phyloP scores from a whole-genome alignment of 2,113 vertebrate species.

The Scatophagus argus region DNA sequence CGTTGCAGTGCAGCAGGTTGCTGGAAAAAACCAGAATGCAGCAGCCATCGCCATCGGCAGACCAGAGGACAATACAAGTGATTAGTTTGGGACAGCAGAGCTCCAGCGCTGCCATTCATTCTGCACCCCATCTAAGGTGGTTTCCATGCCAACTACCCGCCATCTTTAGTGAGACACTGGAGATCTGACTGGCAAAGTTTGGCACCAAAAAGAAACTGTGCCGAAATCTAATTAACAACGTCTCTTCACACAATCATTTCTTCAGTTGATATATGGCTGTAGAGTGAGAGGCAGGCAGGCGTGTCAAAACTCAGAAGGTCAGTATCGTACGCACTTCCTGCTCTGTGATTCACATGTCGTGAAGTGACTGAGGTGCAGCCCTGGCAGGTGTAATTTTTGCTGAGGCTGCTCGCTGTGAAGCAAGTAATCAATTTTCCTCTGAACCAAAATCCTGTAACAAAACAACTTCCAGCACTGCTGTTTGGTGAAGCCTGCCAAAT shows the following conservation, averaged over 20 bases:
- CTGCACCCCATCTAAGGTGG: conserved; percentile 31
- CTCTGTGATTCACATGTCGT: conserved; percentile 55
- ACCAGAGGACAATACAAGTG: conserved; percentile 68
- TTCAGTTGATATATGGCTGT: too few relatives aligned
- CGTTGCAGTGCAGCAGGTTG: conserved; percentile 11
- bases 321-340: not conserved
- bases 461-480: conserved; percentile 50
- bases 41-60: conserved; percentile 8
- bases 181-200: conserved; percentile 20
- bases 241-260: too few relatives aligned
- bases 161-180: conserved; percentile 27
- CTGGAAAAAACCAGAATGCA: conserved; percentile 18
- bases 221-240: not conserved
- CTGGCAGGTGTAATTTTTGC: conserved; percentile 69
- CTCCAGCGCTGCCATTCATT: conserved; percentile 51
- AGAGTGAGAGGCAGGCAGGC: not conserved
- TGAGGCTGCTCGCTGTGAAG: conserved; percentile 37
- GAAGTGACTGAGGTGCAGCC: conserved; percentile 57
- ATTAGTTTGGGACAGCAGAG: conserved; percentile 73
- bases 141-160: conserved; percentile 78
- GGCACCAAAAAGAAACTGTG: not conserved
- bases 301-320: not conserved
- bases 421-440: conserved; percentile 68
- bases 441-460: conserved; percentile 44
- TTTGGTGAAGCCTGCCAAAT: conserved; percentile 56